Evolutionary conservation across 1,140 invertebrate species (phyloP).

Genomic region (Apolygus lucorum): DNA sequence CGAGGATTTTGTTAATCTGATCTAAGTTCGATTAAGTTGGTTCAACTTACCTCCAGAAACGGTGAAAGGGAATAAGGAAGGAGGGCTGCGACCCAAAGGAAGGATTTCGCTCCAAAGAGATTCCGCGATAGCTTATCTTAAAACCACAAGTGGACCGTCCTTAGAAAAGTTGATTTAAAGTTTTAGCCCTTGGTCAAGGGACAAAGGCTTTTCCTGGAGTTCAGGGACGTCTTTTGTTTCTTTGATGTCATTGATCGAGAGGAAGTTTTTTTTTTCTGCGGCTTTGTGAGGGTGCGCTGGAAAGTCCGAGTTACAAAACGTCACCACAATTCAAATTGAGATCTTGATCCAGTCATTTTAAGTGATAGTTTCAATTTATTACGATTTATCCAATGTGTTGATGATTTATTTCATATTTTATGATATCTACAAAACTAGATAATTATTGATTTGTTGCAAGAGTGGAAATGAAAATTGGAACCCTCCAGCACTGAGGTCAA

Average conservation of each 20-base stretch:
- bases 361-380: too few relatives aligned
- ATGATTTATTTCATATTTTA: too few relatives aligned
- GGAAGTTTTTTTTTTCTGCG: too few relatives aligned
- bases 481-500: too few relatives aligned
- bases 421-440: too few relatives aligned
- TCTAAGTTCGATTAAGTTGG: not conserved
- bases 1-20: not conserved
- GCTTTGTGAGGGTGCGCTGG: too few relatives aligned
- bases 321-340: too few relatives aligned
- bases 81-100: not conserved
- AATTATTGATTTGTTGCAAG: too few relatives aligned
- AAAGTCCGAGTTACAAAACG: too few relatives aligned
- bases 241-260: not conserved
- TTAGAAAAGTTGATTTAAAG: not conserved
- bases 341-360: too few relatives aligned
- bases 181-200: not conserved
- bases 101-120: not conserved
- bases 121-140: not conserved
- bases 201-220: not conserved
- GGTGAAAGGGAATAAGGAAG: not conserved
- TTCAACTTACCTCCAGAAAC: not conserved
- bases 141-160: not conserved
- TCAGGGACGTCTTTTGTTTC: not conserved
- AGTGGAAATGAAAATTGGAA: too few relatives aligned
- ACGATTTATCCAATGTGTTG: too few relatives aligned